A percentile compares a stretch with the other conserved stretches of the same genome.
Conservation (phyloP, 2,888 invertebrate species). For the Eustalomyia histrio region DNA sequence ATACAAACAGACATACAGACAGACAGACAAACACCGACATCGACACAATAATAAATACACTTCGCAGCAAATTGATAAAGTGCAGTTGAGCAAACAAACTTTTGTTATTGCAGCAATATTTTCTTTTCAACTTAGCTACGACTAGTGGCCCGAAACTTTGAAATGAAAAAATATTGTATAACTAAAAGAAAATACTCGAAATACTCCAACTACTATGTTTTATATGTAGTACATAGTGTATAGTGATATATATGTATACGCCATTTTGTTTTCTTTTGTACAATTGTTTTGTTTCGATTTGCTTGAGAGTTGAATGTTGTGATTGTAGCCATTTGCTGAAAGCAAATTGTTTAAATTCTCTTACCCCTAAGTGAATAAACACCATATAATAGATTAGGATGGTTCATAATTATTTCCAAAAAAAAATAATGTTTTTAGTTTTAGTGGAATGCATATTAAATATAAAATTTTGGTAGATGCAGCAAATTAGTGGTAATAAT, state of each 20-base stretch:
- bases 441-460: background rate
- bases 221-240: background rate
- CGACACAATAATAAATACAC: constrained; percentile 17
- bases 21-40: background rate
- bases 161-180: constrained; percentile 62
- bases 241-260: background rate
- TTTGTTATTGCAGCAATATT: constrained; percentile 68
- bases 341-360: constrained; percentile 45
- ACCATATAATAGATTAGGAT: background rate
- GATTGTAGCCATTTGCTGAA: constrained; percentile 58
- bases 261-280: constrained; percentile 35
- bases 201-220: no score
- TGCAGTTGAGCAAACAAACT: constrained; percentile 77
- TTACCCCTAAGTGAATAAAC: background rate
- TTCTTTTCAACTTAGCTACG: constrained; percentile 55
- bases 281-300: constrained; percentile 59
- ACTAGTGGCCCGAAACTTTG: constrained; percentile 3
- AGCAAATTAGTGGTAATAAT: no score
- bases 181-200: constrained; percentile 57
- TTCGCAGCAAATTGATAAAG: constrained; percentile 77
- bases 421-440: background rate
- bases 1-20: background rate
- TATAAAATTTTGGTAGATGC: no score
- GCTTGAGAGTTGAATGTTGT: constrained; percentile 38
- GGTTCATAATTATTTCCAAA: background rate